Base-by-base conservation (phyloP, 2,888 invertebrate genomes). In the Leptopilina drosophilae region DNA sequence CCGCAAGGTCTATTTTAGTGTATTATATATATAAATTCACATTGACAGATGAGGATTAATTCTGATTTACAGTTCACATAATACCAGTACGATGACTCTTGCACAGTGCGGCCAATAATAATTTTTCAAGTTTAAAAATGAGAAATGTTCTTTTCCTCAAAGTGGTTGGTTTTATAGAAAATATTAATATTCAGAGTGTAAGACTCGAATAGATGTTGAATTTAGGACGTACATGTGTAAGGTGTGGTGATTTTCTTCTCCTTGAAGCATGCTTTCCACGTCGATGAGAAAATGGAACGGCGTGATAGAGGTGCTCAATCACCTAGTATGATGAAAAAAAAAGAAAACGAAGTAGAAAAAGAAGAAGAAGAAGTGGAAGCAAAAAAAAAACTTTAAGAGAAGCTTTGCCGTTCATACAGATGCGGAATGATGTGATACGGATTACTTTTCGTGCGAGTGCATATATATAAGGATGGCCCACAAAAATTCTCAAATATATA, bases 401-500 rank as follows among this genome's bases (percentile, higher is more conserved):
- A 77, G 65, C 69, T 77, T 64, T 59, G 20, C 15, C 64, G 78
- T 77, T 77, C 56, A 69, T 80, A 80, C 76, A 77, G 80, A 77
- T 76, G 77, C 76, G 73, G 59, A 40, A 64, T 26, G 62, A 80
- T 77, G 76, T 77, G 80, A 76, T 76, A 77, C 77, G 77, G 76
- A 80, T 80, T 80, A 77, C 66, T 62, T 77, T 77, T 67, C 77
- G 76, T 77, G 75, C 77, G 56, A 62, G 49, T 78, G 78, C 77
- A 80, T 80, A 59, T 69, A 76, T 20, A 20, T 20, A 62, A 62
- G 20, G 75, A 76, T 62, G 64, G 59, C 75, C 15, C 46, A 67
- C 14, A 49, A 49, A 46, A 49, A 9, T 42, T 42, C 42, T 42
- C 42, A 33, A 33, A 33, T 33, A 33, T 33, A 33, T 33, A 33